phyloP scores from a whole-genome alignment of 2,888 invertebrate genomes.

The Diaprepes abbreviatus region DNA sequence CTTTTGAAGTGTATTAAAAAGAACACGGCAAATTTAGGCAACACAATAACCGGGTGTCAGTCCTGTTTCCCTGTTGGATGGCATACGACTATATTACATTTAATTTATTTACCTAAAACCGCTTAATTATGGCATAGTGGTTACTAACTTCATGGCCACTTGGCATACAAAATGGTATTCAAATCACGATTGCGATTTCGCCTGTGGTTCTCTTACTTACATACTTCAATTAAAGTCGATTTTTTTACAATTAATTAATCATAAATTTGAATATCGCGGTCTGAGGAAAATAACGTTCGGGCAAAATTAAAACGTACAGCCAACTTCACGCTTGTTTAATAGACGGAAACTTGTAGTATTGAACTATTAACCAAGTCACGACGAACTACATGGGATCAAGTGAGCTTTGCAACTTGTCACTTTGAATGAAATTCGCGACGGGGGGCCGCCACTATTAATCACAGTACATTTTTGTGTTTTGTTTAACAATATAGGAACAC shows the following conservation, averaged over 20 bases:
- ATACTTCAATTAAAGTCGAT: neutral
- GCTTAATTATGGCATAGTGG: too few relatives aligned
- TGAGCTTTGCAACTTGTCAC: conserved; percentile 10
- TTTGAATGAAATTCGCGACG: conserved; percentile 15
- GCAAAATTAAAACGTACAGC: conserved; percentile 13
- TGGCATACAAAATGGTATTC: too few relatives aligned
- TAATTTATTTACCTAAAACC: too few relatives aligned
- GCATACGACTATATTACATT: too few relatives aligned
- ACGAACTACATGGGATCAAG: neutral
- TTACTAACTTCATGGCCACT: too few relatives aligned
- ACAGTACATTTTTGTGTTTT: too few relatives aligned
- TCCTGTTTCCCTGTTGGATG: too few relatives aligned
- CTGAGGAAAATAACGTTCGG: neutral
- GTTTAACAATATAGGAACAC: too few relatives aligned
- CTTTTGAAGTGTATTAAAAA: too few relatives aligned
- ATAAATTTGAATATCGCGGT: neutral
- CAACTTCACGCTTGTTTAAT: conserved; percentile 14
- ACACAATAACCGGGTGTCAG: too few relatives aligned
- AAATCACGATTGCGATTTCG: neutral
- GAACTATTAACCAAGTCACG: conserved; percentile 23
- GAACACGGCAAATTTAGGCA: too few relatives aligned
- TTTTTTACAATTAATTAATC: conserved; percentile 4
- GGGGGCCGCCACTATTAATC: conserved; percentile 3
- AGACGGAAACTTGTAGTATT: conserved; percentile 10
- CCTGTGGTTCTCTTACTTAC: neutral